Evolutionary conservation across 2,888 invertebrate genomes (phyloP).

Genomic region (Octonoba sinensis): DNA sequence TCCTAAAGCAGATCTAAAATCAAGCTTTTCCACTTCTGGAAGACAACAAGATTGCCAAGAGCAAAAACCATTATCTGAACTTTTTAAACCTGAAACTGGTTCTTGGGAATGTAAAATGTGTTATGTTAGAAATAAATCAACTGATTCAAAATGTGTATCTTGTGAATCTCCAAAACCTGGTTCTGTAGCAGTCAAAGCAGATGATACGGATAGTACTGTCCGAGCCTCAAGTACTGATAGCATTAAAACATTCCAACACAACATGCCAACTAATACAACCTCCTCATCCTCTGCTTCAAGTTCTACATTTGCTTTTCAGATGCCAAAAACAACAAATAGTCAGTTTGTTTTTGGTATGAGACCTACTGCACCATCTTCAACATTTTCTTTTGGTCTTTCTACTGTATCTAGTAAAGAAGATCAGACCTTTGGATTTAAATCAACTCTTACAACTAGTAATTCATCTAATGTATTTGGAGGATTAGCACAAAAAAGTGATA

Average conservation of each 20-base stretch:
- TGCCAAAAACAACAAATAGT: conserved; percentile 5
- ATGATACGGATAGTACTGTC: conserved; percentile 18
- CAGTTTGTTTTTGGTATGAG: conserved; percentile 52
- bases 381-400: conserved; percentile 48
- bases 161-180: conserved; percentile 71
- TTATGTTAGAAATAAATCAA: conserved; percentile 76
- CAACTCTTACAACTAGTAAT: conserved; percentile 27
- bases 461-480: conserved; percentile 26
- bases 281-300: conserved; percentile 46
- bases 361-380: conserved; percentile 27
- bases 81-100: conserved; percentile 75
- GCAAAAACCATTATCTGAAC: conserved; percentile 67
- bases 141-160: conserved; percentile 74
- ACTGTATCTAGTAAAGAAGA: conserved; percentile 15
- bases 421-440: conserved; percentile 32
- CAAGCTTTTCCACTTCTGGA: neutral
- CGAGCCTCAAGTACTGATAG: conserved; percentile 38
- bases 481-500: neutral
- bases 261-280: conserved; percentile 17
- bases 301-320: conserved; percentile 46
- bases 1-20: neutral
- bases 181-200: conserved; percentile 31
- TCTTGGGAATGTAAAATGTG: conserved; percentile 80
- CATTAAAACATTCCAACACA: conserved; percentile 68
- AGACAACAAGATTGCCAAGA: neutral